A percentile compares a stretch with the other conserved stretches of the same genome.
Conservation (phyloP, 2,113 vertebrate genomes). For the Anolis carolinensis region DNA sequence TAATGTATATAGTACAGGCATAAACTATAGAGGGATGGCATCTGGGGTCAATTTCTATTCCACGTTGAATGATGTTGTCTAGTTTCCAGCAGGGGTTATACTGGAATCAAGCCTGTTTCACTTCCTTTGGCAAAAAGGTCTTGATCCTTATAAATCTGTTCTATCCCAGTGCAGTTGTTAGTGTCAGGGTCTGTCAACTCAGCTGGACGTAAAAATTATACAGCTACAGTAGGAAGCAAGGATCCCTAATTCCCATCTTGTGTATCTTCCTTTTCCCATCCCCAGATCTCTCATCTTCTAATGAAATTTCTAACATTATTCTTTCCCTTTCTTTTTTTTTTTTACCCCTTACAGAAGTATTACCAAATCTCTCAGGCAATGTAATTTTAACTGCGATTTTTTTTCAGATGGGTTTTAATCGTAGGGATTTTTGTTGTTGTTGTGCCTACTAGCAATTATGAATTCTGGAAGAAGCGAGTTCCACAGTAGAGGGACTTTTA, state of each 20-base stretch:
- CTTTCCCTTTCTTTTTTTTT: neutral
- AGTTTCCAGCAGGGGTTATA: constrained; percentile 27
- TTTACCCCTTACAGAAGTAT: constrained; percentile 5
- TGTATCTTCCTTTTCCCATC: constrained; percentile 21
- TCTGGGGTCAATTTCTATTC: constrained; percentile 49
- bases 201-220: constrained; percentile 56
- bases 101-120: constrained; percentile 55
- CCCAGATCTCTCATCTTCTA: constrained; percentile 62
- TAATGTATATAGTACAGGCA: neutral
- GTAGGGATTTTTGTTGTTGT: neutral
- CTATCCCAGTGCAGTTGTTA: constrained; percentile 61
- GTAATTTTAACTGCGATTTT: constrained; percentile 25
- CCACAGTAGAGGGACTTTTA: neutral
- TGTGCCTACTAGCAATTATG: neutral
- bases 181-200: constrained; percentile 62
- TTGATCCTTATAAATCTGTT: constrained; percentile 65
- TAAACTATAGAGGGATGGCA: neutral
- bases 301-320: constrained; percentile 44
- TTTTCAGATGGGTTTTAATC: constrained; percentile 47
- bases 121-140: constrained; percentile 71
- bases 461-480: neutral
- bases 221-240: constrained; percentile 49
- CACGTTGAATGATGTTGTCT: constrained; percentile 68
- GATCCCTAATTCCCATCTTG: constrained; percentile 53
- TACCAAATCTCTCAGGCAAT: constrained; percentile 13